Conservation (phyloP, 2,888 invertebrate species). For the Acrobasis consociella region DNA sequence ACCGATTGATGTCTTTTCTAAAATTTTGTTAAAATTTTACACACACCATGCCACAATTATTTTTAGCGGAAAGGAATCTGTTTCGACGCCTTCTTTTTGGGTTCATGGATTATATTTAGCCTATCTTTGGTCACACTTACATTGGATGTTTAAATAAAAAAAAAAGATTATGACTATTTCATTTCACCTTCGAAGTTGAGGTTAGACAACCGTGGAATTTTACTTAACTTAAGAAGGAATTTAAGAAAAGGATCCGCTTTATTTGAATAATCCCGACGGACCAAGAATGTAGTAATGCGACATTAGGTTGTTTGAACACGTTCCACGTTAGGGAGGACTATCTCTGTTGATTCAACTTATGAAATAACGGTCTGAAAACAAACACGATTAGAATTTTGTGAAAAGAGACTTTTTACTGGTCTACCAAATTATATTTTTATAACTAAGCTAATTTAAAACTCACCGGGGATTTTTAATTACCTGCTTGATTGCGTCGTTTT, state of each 20-base stretch:
- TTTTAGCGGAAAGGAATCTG: too few relatives aligned
- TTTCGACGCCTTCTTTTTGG: too few relatives aligned
- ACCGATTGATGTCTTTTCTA: too few relatives aligned
- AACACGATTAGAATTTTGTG: neutral
- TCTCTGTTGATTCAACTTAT: slow-evolving; percentile 2
- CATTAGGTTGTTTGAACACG: slow-evolving; percentile 17
- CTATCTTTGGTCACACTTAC: too few relatives aligned
- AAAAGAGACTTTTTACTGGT: neutral
- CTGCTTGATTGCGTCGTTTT: too few relatives aligned
- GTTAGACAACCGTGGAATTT: neutral
- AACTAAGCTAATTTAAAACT: too few relatives aligned
- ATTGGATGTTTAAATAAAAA: too few relatives aligned
- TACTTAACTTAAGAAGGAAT: slow-evolving; percentile 2
- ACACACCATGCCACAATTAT: too few relatives aligned
- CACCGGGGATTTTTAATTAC: too few relatives aligned
- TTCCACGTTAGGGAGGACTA: slow-evolving; percentile 7
- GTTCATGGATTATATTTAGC: too few relatives aligned
- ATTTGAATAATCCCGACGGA: slow-evolving; percentile 17
- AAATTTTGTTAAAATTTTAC: too few relatives aligned
- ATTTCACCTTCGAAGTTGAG: neutral
- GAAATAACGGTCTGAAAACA: neutral
- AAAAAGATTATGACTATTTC: neutral
- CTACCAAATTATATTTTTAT: too few relatives aligned
- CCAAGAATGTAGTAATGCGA: slow-evolving; percentile 18
- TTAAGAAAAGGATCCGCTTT: slow-evolving; percentile 9